Evolutionary conservation across 2,888 invertebrate species (phyloP).

Genomic region (Eurois occulta): DNA sequence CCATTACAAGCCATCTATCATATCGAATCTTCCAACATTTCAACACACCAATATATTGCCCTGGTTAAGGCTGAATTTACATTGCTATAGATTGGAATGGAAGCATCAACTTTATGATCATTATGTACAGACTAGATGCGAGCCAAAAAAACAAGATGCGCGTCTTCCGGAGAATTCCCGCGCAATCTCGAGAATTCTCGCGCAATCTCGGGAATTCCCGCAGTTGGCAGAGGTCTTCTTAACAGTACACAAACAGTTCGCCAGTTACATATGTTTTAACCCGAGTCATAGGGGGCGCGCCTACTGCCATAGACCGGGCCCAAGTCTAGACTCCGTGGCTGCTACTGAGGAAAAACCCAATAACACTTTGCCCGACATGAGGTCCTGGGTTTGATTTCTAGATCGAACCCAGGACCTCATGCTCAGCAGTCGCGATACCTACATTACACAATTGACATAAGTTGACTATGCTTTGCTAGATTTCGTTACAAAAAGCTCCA

Average conservation of each 20-base stretch:
- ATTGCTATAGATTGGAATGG: background rate
- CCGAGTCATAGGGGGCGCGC: background rate
- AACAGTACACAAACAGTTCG: background rate
- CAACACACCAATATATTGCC: conserved; percentile 6
- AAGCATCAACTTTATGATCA: background rate
- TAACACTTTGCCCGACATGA: background rate
- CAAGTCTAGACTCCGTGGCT: background rate
- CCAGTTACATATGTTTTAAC: background rate
- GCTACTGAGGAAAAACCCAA: background rate
- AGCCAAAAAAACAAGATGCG: background rate
- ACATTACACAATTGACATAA: no score
- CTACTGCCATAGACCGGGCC: background rate
- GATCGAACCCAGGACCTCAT: no score
- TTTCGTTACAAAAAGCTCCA: background rate
- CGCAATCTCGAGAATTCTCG: background rate
- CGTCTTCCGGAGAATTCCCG: background rate
- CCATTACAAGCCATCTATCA: background rate
- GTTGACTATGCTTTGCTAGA: background rate
- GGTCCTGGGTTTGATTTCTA: no score
- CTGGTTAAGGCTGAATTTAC: background rate
- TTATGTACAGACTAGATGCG: background rate
- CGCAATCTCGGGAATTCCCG: background rate
- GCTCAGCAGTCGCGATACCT: background rate
- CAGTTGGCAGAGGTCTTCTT: background rate
- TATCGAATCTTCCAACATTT: background rate